phyloP scores from a whole-genome alignment of 2,113 vertebrate genomes.

The Campylomormyrus numenius region DNA sequence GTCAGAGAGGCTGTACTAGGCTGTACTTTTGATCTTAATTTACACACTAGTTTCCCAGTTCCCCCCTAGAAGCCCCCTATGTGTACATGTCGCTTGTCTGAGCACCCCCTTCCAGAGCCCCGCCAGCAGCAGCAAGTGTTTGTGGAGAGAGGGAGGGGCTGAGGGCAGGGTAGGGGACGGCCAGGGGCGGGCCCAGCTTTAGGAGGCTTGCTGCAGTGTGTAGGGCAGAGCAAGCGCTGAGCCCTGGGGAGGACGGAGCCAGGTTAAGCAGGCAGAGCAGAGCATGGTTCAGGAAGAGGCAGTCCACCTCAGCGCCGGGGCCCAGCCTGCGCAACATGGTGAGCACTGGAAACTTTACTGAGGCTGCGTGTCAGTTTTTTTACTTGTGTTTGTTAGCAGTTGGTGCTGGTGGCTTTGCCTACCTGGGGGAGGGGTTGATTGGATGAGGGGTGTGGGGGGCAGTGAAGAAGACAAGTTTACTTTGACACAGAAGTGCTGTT shows the following conservation, averaged over 20 bases:
- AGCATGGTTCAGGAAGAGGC: constrained; percentile 40
- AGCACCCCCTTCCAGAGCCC: constrained; percentile 12
- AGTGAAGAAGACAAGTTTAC: constrained; percentile 7
- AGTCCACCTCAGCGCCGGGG: constrained; percentile 18
- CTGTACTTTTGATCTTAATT: not conserved
- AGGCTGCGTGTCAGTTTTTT: not conserved
- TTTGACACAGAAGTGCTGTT: constrained; percentile 21
- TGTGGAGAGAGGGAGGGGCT: constrained; percentile 12
- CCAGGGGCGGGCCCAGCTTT: constrained; percentile 42
- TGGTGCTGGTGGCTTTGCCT: constrained; percentile 40
- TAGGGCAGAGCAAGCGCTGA: constrained; percentile 33
- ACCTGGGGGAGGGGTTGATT: constrained; percentile 4
- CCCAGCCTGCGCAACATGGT: constrained; percentile 47
- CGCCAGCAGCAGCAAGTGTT: constrained; percentile 20
- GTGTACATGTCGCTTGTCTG: constrained; percentile 6
- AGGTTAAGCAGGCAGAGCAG: constrained; percentile 17
- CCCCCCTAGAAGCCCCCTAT: not conserved
- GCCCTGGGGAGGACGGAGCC: constrained; percentile 31
- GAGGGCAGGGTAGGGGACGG: constrained; percentile 20
- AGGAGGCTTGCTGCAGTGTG: constrained; percentile 36
- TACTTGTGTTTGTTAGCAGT: not conserved
- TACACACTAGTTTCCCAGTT: not conserved
- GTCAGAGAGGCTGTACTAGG: not conserved
- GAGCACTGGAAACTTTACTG: constrained; percentile 23
- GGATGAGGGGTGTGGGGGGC: constrained; percentile 24